Conservation (phyloP, 2,888 invertebrate genomes). For the Esperia sulphurella region DNA sequence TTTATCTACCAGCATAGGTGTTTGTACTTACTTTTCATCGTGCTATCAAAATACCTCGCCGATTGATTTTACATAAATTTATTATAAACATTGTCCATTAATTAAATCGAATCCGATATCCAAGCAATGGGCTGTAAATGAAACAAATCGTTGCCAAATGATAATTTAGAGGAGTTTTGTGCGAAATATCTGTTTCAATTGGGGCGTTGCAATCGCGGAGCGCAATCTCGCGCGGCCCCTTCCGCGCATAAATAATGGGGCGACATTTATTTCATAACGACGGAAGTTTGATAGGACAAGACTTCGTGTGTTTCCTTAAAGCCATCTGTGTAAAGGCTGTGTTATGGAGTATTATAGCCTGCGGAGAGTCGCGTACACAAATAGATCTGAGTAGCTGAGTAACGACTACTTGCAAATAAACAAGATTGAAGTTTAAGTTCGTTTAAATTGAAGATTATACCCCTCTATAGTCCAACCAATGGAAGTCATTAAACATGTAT, state of each 20-base stretch:
- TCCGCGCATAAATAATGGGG: constrained; percentile 68
- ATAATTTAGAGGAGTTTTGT: constrained; percentile 54
- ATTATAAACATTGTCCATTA: background rate
- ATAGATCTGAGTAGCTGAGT: too few species aligned
- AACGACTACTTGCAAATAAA: too few species aligned
- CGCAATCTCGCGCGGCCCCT: constrained; percentile 57
- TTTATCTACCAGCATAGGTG: too few species aligned
- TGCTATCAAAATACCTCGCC: too few species aligned
- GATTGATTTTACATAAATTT: too few species aligned
- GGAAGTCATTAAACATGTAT: too few species aligned
- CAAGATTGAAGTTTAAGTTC: too few species aligned
- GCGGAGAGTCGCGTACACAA: too few species aligned
- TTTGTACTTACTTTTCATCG: too few species aligned
- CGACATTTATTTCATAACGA: constrained; percentile 66
- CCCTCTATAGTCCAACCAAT: too few species aligned
- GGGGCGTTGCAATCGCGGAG: constrained; percentile 58
- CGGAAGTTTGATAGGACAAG: constrained; percentile 65
- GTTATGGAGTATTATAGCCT: background rate
- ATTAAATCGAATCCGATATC: background rate
- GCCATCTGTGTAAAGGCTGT: constrained; percentile 6
- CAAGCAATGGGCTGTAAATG: constrained; percentile 43
- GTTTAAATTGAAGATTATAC: too few species aligned
- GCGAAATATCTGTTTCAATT: constrained; percentile 60
- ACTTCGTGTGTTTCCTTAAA: constrained; percentile 38
- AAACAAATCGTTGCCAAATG: constrained; percentile 57